Evolutionary conservation across 1,140 invertebrate genomes (phyloP).

Genomic region (Antheraea mylitta): DNA sequence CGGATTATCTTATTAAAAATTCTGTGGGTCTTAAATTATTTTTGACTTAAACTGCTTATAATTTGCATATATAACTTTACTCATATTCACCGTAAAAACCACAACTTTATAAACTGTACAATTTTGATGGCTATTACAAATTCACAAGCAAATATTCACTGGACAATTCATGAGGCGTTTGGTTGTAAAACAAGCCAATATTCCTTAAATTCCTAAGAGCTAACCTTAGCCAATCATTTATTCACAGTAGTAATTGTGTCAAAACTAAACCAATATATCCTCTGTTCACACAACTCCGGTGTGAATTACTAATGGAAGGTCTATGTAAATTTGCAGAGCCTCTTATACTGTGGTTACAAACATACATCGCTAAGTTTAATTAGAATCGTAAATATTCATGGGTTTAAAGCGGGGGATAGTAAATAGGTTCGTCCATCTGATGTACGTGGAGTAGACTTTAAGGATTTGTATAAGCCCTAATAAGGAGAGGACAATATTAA

Average conservation of each 20-base stretch:
- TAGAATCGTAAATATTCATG: slow-evolving; percentile 12
- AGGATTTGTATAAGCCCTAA: background rate
- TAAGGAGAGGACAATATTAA: background rate
- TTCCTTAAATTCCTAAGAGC: no score
- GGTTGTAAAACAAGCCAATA: no score
- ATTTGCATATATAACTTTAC: no score
- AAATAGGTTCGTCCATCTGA: background rate
- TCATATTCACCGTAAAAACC: no score
- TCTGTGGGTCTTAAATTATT: no score
- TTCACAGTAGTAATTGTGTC: background rate
- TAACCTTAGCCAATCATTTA: background rate
- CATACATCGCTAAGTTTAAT: slow-evolving; percentile 9
- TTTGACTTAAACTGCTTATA: no score
- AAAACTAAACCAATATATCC: slow-evolving; percentile 1
- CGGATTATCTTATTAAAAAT: no score
- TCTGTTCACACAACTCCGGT: slow-evolving; percentile 1
- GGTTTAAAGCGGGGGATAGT: background rate
- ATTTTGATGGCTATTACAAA: no score
- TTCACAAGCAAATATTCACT: no score
- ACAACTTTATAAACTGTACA: no score
- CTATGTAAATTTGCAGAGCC: slow-evolving; percentile 5
- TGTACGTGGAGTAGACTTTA: background rate
- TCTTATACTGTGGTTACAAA: slow-evolving; percentile 3
- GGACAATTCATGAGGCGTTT: no score
- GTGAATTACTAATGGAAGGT: slow-evolving; percentile 10